Evolutionary conservation across 35 echinoderm and acorn worm species (phyloP).

Genomic region (Anneissia japonica): DNA sequence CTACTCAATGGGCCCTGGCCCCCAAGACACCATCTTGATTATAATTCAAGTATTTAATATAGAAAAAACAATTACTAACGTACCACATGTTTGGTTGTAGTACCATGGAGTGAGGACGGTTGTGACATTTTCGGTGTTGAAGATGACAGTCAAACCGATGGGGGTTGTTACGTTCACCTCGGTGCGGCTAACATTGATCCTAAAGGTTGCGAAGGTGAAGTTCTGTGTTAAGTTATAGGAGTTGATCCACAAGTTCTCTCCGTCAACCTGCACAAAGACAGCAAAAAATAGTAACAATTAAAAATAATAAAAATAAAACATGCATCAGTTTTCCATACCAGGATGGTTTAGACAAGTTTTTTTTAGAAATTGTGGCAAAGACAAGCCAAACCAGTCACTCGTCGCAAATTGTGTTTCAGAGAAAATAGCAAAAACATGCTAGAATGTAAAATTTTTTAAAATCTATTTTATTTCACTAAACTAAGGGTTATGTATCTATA

Average conservation of each 20-base stretch:
- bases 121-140: conserved; percentile 1
- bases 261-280: conserved; percentile 32
- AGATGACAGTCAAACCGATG: conserved; percentile 16
- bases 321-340: not conserved
- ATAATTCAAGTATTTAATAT: not conserved
- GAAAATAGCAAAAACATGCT: no score
- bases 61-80: not conserved
- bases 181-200: conserved; percentile 15
- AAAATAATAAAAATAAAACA: not conserved
- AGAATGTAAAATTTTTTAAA: no score
- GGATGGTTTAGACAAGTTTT: not conserved
- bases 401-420: no score
- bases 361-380: no score
- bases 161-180: conserved; percentile 19
- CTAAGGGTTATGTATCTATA: no score
- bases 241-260: not conserved
- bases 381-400: no score
- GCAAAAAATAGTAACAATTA: no score
- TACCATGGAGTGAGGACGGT: conserved; percentile 16
- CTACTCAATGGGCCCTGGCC: no score
- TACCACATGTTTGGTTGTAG: conserved; percentile 46
- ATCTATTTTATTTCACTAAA: no score
- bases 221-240: not conserved
- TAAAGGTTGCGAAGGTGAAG: not conserved
- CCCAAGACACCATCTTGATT: not conserved